Evolutionary conservation across 2,113 vertebrate genomes (phyloP), one percentile per base, ranked within the genome.

Genomic region (Datnioides undecimradiatus): DNA sequence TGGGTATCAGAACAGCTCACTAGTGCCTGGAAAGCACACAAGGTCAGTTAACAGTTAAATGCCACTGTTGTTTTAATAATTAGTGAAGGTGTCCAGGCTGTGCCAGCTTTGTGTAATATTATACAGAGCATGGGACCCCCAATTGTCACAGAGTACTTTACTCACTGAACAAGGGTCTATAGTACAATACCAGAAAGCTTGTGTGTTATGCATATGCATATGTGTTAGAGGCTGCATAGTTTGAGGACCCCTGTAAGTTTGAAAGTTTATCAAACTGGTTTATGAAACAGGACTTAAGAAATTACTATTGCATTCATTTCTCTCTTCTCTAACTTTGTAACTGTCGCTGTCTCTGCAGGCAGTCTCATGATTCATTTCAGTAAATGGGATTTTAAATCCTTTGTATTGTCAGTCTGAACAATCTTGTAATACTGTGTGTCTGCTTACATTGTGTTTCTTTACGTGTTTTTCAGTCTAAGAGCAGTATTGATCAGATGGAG

Each of bases 401-500:
- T 11, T 29, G 5, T 14, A 4, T 6, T 25, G 25, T 45, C 10
- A 21, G 14, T n/a, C 16, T 45, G 3, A 54, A 34, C 9, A 27
- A 0, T 0, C 7, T 16, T 49, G 8, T 23, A 23, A 49, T 25
- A 2, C 8, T 51, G 9, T 48, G 16, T 57, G 45, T 41, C 16
- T 63, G 34, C 27, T 38, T 31, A 25, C 71, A 48, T 63, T 16
- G 33, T 33, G 8, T 65, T 5, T 71, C 13, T 82, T 9, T 75
- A 21, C 70, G 1, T 83, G 5, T 73, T 31, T 75, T 77, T 40
- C 88, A 98, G 97, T 99, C 97, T 62, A 98, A 97, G 89, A 97
- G 97, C 90, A 99, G 97, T 88, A 91, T 98, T 83, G 97, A 98
- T 87, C 94, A 96, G 88, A 97, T 96, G 5, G 97, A 99, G 92